A percentile compares a stretch with the other conserved stretches of the same genome.
These are phyloP conservation scores for Fratercula arctica DNA, from an alignment of 2,797 vertebrate genomes.

Conservation along the genomic window DNA sequence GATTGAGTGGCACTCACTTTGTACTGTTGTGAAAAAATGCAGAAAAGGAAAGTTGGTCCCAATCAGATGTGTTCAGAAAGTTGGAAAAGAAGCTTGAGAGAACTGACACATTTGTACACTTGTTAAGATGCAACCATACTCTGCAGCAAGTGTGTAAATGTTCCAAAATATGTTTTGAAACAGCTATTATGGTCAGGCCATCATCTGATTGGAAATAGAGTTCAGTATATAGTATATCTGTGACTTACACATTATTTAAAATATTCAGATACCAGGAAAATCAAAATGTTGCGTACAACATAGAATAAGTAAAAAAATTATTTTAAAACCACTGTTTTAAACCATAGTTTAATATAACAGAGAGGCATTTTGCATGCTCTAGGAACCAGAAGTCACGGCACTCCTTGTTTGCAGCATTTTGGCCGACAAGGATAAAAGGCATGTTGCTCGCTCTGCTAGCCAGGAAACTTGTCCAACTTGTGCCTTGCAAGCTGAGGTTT, in stretches of 20 bases:
- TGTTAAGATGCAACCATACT: not conserved
- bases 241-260: not conserved
- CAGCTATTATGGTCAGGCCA: not conserved
- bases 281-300: not conserved
- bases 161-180: not conserved
- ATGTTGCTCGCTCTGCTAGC: not conserved
- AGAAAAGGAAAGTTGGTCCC: not conserved
- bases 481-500: not conserved
- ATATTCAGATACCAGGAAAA: not conserved
- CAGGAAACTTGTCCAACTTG: fast-evolving
- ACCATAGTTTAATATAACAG: not conserved
- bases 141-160: not conserved
- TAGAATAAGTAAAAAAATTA: not conserved
- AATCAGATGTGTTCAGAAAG: not conserved
- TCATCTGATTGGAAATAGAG: not conserved
- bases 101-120: not conserved
- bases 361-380: not conserved
- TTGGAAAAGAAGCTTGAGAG: not conserved
- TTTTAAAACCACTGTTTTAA: not conserved
- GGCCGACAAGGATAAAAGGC: not conserved
- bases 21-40: not conserved
- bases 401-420: not conserved
- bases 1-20: not conserved
- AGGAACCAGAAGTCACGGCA: not conserved
- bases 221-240: not conserved